Percentiles rank a stretch among this genome's conserved stretches.
Conservation (phyloP, 1,140 invertebrate species). For the Campoletis sonorensis region DNA sequence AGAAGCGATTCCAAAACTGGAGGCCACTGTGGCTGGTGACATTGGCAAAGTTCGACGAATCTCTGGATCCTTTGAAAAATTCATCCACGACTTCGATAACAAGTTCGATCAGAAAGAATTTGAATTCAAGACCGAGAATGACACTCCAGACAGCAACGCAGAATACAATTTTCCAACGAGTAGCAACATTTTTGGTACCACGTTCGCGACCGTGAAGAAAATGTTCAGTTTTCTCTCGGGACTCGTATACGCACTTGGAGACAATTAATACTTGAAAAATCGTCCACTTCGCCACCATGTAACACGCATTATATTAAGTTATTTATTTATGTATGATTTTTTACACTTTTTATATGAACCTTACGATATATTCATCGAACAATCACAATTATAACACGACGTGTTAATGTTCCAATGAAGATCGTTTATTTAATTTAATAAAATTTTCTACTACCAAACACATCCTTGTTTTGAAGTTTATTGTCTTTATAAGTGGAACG, state of each 20-base stretch:
- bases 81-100: slow-evolving; percentile 60
- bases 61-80: slow-evolving; percentile 59
- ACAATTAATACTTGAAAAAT: slow-evolving; percentile 9
- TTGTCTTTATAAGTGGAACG: no score
- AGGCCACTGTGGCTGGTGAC: slow-evolving; percentile 56
- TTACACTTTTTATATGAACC: not conserved
- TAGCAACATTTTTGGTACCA: slow-evolving; percentile 51
- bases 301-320: not conserved
- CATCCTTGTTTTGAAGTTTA: no score
- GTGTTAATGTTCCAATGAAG: no score
- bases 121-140: slow-evolving; percentile 12
- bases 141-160: not conserved
- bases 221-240: slow-evolving; percentile 62
- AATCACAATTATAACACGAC: no score
- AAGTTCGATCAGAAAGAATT: slow-evolving; percentile 51
- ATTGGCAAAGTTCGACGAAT: slow-evolving; percentile 60
- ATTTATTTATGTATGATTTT: not conserved
- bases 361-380: no score
- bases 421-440: no score
- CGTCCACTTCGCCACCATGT: no score
- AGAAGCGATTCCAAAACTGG: slow-evolving; percentile 60
- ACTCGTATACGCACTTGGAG: slow-evolving; percentile 50
- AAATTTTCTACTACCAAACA: no score
- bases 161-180: slow-evolving; percentile 38
- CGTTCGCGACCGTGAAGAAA: slow-evolving; percentile 60